Evolutionary conservation across 1,140 invertebrate genomes (phyloP).

Genomic region (Halyomorpha halys): DNA sequence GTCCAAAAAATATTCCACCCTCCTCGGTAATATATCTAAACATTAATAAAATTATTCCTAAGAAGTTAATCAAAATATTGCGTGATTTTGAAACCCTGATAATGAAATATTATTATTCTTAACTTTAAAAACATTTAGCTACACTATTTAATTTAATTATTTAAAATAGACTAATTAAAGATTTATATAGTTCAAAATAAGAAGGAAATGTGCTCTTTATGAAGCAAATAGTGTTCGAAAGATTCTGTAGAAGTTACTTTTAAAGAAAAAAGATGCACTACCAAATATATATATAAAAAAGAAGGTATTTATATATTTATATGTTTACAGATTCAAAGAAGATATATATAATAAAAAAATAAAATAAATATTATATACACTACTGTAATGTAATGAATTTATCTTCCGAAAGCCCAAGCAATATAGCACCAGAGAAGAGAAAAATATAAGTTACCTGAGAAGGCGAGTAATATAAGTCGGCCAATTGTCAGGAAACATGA

Average conservation of each 20-base stretch:
- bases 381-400: background rate
- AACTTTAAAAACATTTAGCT: no score
- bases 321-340: background rate
- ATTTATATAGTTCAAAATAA: background rate
- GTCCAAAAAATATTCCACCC: no score
- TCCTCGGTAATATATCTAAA: no score
- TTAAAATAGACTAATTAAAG: background rate
- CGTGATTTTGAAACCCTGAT: no score
- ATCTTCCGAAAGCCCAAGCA: background rate
- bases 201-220: slow-evolving; percentile 16
- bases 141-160: no score
- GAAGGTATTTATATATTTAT: slow-evolving; percentile 5
- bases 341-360: slow-evolving; percentile 12
- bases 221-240: slow-evolving; percentile 16
- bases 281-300: slow-evolving; percentile 7
- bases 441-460: slow-evolving; percentile 52
- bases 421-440: background rate
- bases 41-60: no score
- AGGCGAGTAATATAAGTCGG: slow-evolving; percentile 82
- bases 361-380: slow-evolving; percentile 19
- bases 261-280: slow-evolving; percentile 4
- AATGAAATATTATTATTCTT: no score
- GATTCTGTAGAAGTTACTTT: slow-evolving; percentile 10
- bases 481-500: slow-evolving; percentile 93
- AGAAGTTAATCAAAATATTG: no score